Conservation (phyloP, 2,888 invertebrate genomes). For the Drosophila emarginata region DNA sequence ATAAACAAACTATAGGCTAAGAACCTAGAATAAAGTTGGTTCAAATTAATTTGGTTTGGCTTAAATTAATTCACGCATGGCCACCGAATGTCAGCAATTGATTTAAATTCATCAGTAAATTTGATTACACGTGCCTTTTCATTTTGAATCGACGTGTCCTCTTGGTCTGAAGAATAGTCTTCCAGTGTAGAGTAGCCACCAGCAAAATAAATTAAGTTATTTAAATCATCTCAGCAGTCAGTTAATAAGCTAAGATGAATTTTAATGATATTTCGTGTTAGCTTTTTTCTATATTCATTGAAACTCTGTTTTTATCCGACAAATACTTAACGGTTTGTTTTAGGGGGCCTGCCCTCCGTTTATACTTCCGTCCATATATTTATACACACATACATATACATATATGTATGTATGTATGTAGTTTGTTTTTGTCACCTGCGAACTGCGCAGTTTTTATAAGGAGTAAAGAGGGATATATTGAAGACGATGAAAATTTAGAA, state of each 20-base stretch:
- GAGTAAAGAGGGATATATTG: not conserved
- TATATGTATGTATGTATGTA: not conserved
- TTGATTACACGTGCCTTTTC: too few species aligned
- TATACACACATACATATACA: not conserved
- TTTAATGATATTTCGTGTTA: not conserved
- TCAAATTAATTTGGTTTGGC: too few species aligned
- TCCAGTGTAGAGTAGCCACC: not conserved
- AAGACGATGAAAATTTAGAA: too few species aligned
- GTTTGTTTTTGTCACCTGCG: conserved; percentile 1
- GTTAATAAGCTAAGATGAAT: too few species aligned
- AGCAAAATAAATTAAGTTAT: not conserved
- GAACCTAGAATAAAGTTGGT: not conserved
- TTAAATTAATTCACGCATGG: too few species aligned
- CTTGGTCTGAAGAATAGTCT: not conserved
- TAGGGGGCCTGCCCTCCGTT: conserved; percentile 16
- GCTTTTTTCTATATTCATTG: not conserved
- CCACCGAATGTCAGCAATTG: too few species aligned
- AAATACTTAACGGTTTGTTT: not conserved
- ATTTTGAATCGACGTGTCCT: too few species aligned
- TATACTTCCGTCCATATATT: conserved; percentile 12
- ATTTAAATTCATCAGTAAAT: too few species aligned
- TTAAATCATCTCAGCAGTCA: not conserved
- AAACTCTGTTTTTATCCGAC: not conserved
- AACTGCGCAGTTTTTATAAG: conserved; percentile 35
- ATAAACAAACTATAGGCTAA: not conserved